These are phyloP conservation scores for Rutpela maculata DNA, from an alignment of 2,888 invertebrate genomes.

Conservation along the genomic window DNA sequence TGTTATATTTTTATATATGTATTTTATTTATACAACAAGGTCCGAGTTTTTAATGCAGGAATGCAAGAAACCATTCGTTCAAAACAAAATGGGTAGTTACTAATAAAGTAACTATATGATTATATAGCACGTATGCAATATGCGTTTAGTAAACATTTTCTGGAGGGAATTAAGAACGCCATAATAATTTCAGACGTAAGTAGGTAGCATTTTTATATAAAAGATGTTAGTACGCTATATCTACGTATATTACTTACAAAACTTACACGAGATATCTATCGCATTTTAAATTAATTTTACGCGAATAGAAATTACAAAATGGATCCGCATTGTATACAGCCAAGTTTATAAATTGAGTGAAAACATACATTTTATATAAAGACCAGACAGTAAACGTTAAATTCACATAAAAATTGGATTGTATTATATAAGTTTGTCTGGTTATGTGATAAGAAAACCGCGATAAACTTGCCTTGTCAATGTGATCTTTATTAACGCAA, in stretches of 20 bases:
- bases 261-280: conserved; percentile 55
- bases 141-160: conserved; percentile 8
- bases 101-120: conserved; percentile 8
- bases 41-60: not conserved
- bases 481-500: conserved; percentile 65
- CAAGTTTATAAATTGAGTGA: conserved; percentile 41
- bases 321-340: conserved; percentile 51
- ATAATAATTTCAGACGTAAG: conserved; percentile 50
- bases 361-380: conserved; percentile 32
- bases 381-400: conserved; percentile 35
- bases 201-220: conserved; percentile 55
- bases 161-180: not conserved
- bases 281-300: conserved; percentile 48
- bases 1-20: conserved; percentile 48
- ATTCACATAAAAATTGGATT: conserved; percentile 34
- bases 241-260: conserved; percentile 67
- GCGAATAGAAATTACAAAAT: conserved; percentile 49
- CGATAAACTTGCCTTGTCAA: conserved; percentile 65
- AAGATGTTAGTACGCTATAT: conserved; percentile 55
- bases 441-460: conserved; percentile 61
- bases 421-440: conserved; percentile 50
- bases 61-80: not conserved
- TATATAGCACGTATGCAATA: conserved; percentile 20
- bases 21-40: conserved; percentile 40
- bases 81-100: not conserved